Conservation (phyloP, 2,888 invertebrate species). For the Lasioglossum malachurum region DNA sequence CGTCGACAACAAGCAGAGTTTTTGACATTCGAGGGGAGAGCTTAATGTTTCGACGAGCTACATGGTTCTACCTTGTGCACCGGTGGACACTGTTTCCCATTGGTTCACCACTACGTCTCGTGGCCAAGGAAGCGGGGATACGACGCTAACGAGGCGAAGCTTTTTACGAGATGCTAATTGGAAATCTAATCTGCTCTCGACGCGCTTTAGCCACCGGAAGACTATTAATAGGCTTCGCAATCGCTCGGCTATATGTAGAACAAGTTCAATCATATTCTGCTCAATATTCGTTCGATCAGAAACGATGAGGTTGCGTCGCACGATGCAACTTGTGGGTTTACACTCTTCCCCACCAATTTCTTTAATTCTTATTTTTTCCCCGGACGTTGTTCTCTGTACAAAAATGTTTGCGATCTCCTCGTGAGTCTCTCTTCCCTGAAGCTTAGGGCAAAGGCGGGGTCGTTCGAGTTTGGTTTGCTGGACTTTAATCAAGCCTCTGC, state of each 20-base stretch:
- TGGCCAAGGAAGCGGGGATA: background rate
- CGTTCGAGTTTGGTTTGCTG: conserved; percentile 74
- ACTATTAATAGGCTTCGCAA: background rate
- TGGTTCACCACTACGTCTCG: background rate
- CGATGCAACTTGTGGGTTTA: background rate
- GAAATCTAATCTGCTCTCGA: background rate
- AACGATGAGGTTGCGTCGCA: background rate
- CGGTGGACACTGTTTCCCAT: background rate
- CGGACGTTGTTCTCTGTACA: background rate
- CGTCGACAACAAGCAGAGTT: background rate
- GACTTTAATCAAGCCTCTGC: conserved; percentile 31
- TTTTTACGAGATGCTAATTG: background rate
- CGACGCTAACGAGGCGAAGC: background rate
- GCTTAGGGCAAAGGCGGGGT: conserved; percentile 51
- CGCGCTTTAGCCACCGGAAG: background rate
- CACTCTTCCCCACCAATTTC: background rate
- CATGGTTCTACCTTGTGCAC: background rate
- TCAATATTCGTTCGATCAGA: background rate
- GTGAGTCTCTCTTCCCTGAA: conserved; percentile 9
- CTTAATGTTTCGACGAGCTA: background rate
- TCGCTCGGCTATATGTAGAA: background rate
- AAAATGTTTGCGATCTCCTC: background rate
- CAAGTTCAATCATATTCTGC: background rate
- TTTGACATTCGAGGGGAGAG: background rate
- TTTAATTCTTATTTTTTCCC: background rate